Evolutionary conservation across 37 sponge, comb jelly and placozoan species (phyloP).

Genomic region (Dysidea cf. avara): DNA sequence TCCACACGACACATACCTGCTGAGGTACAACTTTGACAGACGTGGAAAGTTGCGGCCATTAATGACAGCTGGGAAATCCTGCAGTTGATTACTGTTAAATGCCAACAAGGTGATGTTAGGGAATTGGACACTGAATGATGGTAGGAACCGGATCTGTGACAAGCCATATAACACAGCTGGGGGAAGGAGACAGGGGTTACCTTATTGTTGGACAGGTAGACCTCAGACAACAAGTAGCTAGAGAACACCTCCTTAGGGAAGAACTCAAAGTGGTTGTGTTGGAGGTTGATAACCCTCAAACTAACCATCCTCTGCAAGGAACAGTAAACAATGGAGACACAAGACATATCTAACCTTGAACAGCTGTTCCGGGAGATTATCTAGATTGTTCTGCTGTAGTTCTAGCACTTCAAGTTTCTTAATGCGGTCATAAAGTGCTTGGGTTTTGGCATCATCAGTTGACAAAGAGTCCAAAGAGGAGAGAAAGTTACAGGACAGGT

Average conservation of each 20-base stretch:
- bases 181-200: constrained; percentile 9
- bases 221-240: constrained; percentile 29
- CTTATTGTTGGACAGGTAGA: constrained; percentile 56
- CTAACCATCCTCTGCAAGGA: constrained; percentile 36
- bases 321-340: neutral
- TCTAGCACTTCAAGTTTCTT: constrained; percentile 26
- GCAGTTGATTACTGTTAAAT: constrained; percentile 43
- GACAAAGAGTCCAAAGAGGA: constrained; percentile 9
- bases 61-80: constrained; percentile 30
- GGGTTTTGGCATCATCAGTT: neutral
- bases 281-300: constrained; percentile 30
- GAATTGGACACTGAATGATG: neutral
- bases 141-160: neutral
- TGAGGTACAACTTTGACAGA: constrained; percentile 17
- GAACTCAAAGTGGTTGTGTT: constrained; percentile 44
- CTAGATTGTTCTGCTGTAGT: constrained; percentile 56
- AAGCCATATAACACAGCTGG: neutral
- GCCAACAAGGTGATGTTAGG: constrained; percentile 38
- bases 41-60: constrained; percentile 20
- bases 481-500: constrained; percentile 61
- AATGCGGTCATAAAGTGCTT: constrained; percentile 6
- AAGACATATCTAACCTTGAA: constrained; percentile 46
- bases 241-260: constrained; percentile 38
- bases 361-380: constrained; percentile 19
- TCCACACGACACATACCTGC: constrained; percentile 13